Percentiles rank a stretch among this genome's conserved stretches.
Conservation (phyloP, 2,113 vertebrate genomes). For the Gambusia holbrooki region DNA sequence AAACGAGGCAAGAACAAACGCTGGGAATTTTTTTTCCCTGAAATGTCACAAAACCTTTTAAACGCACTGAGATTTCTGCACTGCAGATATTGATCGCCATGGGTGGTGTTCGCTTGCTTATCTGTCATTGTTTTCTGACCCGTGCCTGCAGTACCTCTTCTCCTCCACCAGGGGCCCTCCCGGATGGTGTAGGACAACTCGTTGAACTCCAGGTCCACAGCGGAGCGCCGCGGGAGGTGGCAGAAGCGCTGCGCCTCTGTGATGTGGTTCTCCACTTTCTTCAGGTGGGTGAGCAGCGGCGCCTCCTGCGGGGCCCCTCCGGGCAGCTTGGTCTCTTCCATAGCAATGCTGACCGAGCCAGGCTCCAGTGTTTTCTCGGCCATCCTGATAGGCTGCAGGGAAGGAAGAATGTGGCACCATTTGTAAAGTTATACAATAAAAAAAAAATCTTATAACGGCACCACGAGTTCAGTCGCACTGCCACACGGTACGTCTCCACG, state of each 20-base stretch:
- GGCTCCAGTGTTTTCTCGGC: conserved; percentile 85
- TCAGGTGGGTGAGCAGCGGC: conserved; percentile 91
- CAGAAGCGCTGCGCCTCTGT: conserved; percentile 96
- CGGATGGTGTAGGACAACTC: conserved; percentile 96
- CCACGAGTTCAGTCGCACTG: no score
- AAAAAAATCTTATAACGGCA: no score
- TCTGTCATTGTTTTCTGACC: conserved; percentile 42
- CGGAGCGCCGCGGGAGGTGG: conserved; percentile 93
- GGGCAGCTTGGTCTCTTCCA: conserved; percentile 89
- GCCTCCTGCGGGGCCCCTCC: conserved; percentile 81
- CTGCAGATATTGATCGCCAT: conserved; percentile 46
- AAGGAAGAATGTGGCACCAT: not conserved
- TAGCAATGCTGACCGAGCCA: conserved; percentile 84
- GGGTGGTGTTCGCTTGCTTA: conserved; percentile 33
- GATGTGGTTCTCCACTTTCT: conserved; percentile 99
- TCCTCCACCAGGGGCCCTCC: conserved; percentile 95
- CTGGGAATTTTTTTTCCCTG: not conserved
- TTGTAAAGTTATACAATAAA: not conserved
- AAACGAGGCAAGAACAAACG: conserved; percentile 3
- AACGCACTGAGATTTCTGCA: conserved; percentile 34
- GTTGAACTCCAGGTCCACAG: conserved; percentile 93
- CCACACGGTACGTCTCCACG: no score
- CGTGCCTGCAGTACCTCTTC: conserved; percentile 84
- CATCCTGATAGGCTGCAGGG: conserved; percentile 80
- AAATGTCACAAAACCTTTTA: conserved; percentile 33